Evolutionary conservation across 2,888 invertebrate genomes (phyloP), one percentile per base, ranked within the genome.

Genomic region (Eumerus sabulonum): DNA sequence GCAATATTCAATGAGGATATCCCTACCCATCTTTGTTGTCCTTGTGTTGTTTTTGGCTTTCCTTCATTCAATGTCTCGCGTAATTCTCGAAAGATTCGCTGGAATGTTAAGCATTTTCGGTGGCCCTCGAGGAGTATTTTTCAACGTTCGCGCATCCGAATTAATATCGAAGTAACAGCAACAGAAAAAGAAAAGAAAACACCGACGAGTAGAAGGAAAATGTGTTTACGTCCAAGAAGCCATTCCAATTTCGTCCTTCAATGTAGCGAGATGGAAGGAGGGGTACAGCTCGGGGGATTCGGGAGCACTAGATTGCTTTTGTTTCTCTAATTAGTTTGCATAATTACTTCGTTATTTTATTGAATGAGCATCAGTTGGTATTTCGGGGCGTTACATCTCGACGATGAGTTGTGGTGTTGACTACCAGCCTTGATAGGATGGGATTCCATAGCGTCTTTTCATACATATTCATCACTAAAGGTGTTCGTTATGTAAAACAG

Each of bases 241-340:
- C 38, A 42, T 13, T 18, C 9, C 16, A 9, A 59, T 67, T 57
- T 67, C 42, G 42, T 50, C 18, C 17, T 12, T 36, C 9, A 13
- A 48, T 54, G 47, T 13, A 17, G 40, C 13, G 5, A 2, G 9
- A 9, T 40, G n/a, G 9, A 2, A 12, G n/a, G 27, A 13, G 35
- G 56, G 42, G 62, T 51, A 57, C 70, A 59, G 51, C 53, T 79
- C 68, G n/a, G n/a, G n/a, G n/a, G 63, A 79, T 64, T 79, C 59
- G 63, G 68, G 60, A n/a, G n/a, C 51, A 51, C 51, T 70, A 53
- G 70, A 79, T 79, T 68, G 68, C 74, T 68, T 79, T 70, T 68
- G 59, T 70, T 79, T 70, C 48, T 68, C 74, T 68, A 74, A 74
- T 74, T 74, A 56, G 63, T 63, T 51, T 54, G 59, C 42, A 38